A percentile compares a stretch with the other conserved stretches of the same genome.
Conservation (phyloP, 2,797 vertebrate species). For the Cirrhinus mrigala region DNA sequence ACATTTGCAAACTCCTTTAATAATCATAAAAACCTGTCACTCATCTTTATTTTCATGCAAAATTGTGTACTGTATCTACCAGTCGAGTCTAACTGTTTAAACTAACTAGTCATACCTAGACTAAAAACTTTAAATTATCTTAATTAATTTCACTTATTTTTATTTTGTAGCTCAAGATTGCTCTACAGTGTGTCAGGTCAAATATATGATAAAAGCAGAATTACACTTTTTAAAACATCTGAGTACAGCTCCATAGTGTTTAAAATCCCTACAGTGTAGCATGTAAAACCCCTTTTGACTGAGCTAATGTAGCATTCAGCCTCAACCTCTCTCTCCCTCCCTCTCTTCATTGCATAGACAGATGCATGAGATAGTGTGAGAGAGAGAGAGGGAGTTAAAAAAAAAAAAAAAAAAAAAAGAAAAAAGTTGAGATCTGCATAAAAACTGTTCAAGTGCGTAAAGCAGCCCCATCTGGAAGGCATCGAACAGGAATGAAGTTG, state of each 20-base stretch:
- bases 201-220: background rate
- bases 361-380: conserved; percentile 74
- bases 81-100: background rate
- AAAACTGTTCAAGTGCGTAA: conserved; percentile 99
- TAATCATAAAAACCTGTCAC: too few relatives aligned
- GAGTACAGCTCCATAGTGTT: conserved; percentile 42
- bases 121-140: background rate
- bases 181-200: background rate
- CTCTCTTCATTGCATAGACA: conserved; percentile 74
- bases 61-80: too few relatives aligned
- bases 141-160: background rate
- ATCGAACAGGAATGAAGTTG: conserved; percentile 99
- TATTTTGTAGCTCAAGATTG: background rate
- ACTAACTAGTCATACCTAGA: background rate
- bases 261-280: conserved; percentile 47
- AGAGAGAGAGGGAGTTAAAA: conserved; percentile 4
- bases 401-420: conserved; percentile 54
- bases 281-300: conserved; percentile 52
- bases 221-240: conserved; percentile 21
- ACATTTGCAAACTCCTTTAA: too few relatives aligned
- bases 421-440: conserved; percentile 87
- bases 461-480: conserved; percentile 99
- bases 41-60: too few relatives aligned
- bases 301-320: conserved; percentile 74
- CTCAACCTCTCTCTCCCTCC: conserved; percentile 63